These are phyloP conservation scores for Corydoras sp. DNA, from an alignment of 2,113 vertebrate genomes.

Conservation along the genomic window DNA sequence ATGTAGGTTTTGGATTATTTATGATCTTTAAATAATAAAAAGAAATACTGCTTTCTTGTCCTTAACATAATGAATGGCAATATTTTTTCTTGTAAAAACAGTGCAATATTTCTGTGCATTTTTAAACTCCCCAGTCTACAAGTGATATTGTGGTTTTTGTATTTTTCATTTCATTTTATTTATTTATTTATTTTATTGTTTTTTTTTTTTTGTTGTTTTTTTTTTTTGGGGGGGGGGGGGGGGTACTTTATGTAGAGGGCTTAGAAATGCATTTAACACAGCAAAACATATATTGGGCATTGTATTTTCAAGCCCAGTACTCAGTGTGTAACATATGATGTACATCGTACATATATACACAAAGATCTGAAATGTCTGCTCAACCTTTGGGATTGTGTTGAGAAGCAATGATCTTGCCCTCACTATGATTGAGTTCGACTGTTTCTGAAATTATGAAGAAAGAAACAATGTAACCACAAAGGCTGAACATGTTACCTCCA, in stretches of 20 bases:
- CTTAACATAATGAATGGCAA: no score
- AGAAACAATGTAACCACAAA: constrained; percentile 35
- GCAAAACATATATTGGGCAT: background rate
- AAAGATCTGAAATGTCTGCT: background rate
- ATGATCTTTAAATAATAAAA: no score
- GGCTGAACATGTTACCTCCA: background rate
- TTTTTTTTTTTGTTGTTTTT: no score
- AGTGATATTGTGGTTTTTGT: no score
- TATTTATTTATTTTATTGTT: no score
- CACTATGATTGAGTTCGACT: background rate
- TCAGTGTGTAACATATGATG: background rate
- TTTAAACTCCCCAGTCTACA: no score
- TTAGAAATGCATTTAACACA: background rate
- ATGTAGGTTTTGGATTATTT: background rate
- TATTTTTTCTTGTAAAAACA: no score
- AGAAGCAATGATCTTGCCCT: background rate
- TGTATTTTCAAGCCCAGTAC: background rate
- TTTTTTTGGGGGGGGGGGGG: no score
- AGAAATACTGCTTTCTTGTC: no score
- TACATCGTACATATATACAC: background rate
- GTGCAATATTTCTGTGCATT: no score
- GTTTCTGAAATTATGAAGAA: constrained; percentile 13
- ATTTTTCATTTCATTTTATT: no score
- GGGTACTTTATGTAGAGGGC: background rate
- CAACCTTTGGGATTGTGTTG: background rate